Conservation (phyloP, 2,888 invertebrate species). For the Zygaena filipendulae region DNA sequence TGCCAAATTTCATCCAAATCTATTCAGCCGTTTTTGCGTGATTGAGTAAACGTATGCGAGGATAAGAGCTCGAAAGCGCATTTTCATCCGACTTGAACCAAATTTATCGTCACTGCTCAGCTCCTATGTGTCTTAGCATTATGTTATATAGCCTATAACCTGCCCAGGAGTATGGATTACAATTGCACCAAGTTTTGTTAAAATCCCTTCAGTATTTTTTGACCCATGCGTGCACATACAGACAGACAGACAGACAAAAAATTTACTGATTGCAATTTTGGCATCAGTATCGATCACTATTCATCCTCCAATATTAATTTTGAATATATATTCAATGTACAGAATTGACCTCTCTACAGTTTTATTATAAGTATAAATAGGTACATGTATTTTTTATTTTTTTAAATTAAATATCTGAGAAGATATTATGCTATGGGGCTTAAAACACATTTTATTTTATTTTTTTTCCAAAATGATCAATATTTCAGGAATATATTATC, state of each 20-base stretch:
- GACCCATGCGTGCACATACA: not conserved
- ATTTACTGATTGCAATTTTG: not conserved
- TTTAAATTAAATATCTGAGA: too few relatives aligned
- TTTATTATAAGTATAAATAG: not conserved
- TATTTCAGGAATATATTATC: too few relatives aligned
- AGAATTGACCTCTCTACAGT: not conserved
- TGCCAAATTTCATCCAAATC: too few relatives aligned
- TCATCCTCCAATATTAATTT: not conserved
- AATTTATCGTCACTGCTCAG: not conserved
- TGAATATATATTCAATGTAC: not conserved
- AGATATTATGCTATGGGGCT: too few relatives aligned
- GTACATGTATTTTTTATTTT: too few relatives aligned
- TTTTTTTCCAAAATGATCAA: too few relatives aligned
- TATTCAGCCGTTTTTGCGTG: too few relatives aligned
- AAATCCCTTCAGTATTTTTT: not conserved
- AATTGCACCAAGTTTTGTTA: not conserved
- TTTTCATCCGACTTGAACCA: too few relatives aligned
- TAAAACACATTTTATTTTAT: too few relatives aligned
- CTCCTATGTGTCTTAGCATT: not conserved
- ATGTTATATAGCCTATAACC: not conserved
- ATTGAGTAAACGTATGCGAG: too few relatives aligned
- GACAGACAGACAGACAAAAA: not conserved
- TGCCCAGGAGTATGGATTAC: not conserved
- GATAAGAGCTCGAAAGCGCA: too few relatives aligned
- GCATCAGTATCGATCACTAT: not conserved